Conservation (phyloP, 2,113 vertebrate species). For the Abramis brama region DNA sequence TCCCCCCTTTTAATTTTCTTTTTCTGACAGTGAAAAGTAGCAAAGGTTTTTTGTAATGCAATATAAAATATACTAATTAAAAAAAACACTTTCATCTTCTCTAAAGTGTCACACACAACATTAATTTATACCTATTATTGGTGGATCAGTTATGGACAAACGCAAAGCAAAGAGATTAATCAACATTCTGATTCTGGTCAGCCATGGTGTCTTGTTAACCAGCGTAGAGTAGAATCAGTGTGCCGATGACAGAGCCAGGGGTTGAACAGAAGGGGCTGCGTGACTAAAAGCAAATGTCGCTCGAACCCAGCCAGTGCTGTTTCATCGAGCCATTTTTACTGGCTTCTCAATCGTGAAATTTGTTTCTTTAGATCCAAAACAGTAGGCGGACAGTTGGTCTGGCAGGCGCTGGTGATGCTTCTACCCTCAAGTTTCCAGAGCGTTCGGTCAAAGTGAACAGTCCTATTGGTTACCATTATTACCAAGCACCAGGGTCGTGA, state of each 20-base stretch:
- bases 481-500: background rate
- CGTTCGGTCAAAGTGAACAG: constrained; percentile 28
- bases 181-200: constrained; percentile 11
- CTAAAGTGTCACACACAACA: background rate
- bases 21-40: background rate
- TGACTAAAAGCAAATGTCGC: constrained; percentile 36
- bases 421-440: constrained; percentile 35
- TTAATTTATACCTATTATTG: background rate
- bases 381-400: constrained; percentile 42
- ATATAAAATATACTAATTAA: background rate
- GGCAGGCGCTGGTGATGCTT: constrained; percentile 22
- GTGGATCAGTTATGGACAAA: constrained; percentile 11
- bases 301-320: constrained; percentile 29
- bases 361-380: constrained; percentile 48
- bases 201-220: background rate
- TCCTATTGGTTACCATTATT: background rate
- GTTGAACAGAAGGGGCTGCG: constrained; percentile 40
- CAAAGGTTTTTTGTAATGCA: background rate
- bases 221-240: background rate
- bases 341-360: constrained; percentile 41
- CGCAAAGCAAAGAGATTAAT: constrained; percentile 23
- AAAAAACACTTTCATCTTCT: background rate
- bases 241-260: constrained; percentile 37
- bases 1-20: background rate
- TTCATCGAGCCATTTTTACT: constrained; percentile 30